These are phyloP conservation scores for Nomada ruficornis DNA, from an alignment of 2,888 invertebrate species.

Conservation along the genomic window DNA sequence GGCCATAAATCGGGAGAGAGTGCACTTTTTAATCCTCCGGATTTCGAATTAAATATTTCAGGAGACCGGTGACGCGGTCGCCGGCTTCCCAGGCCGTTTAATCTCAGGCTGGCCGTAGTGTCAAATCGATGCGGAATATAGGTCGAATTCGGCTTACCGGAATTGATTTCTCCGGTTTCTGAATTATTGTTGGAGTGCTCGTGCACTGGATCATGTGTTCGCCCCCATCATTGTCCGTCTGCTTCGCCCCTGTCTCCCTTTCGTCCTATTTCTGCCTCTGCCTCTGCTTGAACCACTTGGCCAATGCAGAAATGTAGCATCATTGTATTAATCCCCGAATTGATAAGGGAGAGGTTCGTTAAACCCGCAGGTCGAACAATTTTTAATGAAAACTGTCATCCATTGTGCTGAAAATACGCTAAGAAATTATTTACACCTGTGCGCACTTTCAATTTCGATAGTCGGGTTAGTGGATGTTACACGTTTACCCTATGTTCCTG, in stretches of 20 bases:
- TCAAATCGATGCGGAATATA: slow-evolving; percentile 71
- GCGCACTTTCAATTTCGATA: too few species aligned
- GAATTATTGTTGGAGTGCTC: slow-evolving; percentile 52
- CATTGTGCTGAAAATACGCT: too few species aligned
- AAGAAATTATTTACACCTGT: too few species aligned
- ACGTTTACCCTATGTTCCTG: too few species aligned
- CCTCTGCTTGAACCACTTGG: too few species aligned
- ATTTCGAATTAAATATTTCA: slow-evolving; percentile 70
- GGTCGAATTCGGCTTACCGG: slow-evolving; percentile 72
- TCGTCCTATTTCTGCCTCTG: too few species aligned
- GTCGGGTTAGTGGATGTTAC: too few species aligned
- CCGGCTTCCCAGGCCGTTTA: slow-evolving; percentile 61
- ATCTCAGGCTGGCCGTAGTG: slow-evolving; percentile 62
- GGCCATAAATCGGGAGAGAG: slow-evolving; percentile 39
- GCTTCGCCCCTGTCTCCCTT: too few species aligned
- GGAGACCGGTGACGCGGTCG: slow-evolving; percentile 60
- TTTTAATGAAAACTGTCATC: neutral
- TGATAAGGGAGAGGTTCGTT: too few species aligned
- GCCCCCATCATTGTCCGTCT: neutral
- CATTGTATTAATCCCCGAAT: too few species aligned
- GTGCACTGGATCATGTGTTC: slow-evolving; percentile 18
- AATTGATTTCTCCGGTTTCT: slow-evolving; percentile 70
- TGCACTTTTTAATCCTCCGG: slow-evolving; percentile 64
- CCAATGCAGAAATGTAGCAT: too few species aligned
- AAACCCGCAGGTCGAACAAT: too few species aligned